A percentile compares a stretch with the other conserved stretches of the same genome.
Conservation (phyloP, 1,140 invertebrate genomes). For the Cyphomyrmex costatus region DNA sequence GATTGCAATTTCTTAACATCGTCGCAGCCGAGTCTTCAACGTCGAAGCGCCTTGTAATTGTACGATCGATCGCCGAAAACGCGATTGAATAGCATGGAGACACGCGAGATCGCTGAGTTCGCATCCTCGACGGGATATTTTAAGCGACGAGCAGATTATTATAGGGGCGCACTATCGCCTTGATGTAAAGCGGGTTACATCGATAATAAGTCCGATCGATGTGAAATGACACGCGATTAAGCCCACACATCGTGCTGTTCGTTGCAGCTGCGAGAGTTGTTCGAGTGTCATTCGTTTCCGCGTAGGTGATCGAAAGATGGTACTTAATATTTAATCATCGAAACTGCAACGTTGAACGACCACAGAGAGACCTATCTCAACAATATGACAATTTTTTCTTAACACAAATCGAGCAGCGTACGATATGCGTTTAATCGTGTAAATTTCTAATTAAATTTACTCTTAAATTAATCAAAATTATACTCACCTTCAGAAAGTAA, state of each 20-base stretch:
- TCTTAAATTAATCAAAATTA: background rate
- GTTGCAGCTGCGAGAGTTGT: constrained; percentile 18
- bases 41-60: background rate
- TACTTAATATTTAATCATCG: constrained; percentile 44
- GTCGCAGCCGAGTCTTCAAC: background rate
- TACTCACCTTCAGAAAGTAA: background rate
- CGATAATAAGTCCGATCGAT: constrained; percentile 60
- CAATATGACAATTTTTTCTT: background rate
- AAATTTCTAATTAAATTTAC: background rate
- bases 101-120: background rate
- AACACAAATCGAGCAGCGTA: background rate
- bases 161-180: constrained; percentile 1
- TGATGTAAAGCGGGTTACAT: constrained; percentile 8
- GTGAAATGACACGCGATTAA: constrained; percentile 50
- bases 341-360: background rate
- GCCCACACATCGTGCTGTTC: constrained; percentile 2
- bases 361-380: background rate
- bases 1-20: background rate
- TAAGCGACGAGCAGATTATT: constrained; percentile 35
- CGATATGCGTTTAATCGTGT: background rate
- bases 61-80: background rate
- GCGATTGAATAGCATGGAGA: background rate
- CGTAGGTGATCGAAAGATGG: constrained; percentile 6
- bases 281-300: constrained; percentile 6
- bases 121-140: background rate